phyloP scores from a whole-genome alignment of 2,797 vertebrate genomes.

The Psittacula derbiana region DNA sequence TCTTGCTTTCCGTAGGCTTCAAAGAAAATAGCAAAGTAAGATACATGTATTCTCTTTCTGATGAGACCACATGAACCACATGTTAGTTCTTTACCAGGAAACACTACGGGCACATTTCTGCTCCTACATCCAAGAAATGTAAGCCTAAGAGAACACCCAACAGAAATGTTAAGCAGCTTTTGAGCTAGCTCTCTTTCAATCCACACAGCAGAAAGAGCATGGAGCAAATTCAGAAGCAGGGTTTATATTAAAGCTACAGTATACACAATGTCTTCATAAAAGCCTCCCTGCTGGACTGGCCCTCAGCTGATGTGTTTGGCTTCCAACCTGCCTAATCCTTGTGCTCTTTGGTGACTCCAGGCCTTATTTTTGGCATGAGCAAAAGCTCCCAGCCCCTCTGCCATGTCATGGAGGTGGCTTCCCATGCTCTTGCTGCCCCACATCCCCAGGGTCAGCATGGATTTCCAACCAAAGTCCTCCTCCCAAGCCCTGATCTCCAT shows the following conservation, averaged over 20 bases:
- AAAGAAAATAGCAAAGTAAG: background rate
- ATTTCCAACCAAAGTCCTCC: background rate
- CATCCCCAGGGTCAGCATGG: background rate
- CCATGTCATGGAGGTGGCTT: background rate
- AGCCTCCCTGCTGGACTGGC: background rate
- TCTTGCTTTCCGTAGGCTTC: background rate
- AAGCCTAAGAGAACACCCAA: background rate
- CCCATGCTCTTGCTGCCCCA: background rate
- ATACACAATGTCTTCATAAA: background rate
- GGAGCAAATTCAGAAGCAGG: background rate
- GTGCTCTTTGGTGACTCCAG: background rate
- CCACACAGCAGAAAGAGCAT: background rate
- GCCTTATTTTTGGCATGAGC: background rate
- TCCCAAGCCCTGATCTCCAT: background rate
- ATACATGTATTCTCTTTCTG: background rate
- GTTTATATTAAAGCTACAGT: background rate
- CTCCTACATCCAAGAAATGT: background rate
- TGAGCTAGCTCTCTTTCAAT: background rate
- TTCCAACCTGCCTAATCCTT: background rate
- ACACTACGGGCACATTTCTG: background rate
- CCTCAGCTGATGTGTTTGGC: background rate
- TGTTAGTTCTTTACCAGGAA: background rate
- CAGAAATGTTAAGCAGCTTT: background rate
- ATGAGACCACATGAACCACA: background rate
- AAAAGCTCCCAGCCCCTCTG: background rate